Evolutionary conservation across 2,888 invertebrate genomes (phyloP), one percentile per base, ranked within the genome.

Genomic region (Steinernema scapterisci): DNA sequence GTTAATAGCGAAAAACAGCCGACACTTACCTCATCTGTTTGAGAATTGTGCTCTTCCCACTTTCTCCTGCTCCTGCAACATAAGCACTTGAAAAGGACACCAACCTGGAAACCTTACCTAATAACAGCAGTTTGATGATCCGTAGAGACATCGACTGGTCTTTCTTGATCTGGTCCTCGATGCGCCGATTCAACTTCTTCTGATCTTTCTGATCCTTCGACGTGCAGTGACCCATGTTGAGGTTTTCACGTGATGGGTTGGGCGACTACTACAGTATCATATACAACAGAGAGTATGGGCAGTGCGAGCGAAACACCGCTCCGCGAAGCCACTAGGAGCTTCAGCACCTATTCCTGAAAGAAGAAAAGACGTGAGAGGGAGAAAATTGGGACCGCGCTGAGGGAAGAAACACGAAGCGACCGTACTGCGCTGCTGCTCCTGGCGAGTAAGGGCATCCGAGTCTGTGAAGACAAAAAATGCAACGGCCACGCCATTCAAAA

Each of bases 31-130:
- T 96, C 97, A 99, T 97, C 92, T 97, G 97, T 92, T 97, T 97
- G 87, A 97, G 95, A 91, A 97, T 97, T 89, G 97, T 97, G 91
- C 95, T 96, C 91, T 97, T 99, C 88, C 97, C 97, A 87, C 97
- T 97, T 91, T 99, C 97, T 88, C 97, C 97, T 89, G 97, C 97
- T 91, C 97, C 97, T 87, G 31, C 27, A 63, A 27, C 21, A 13
- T 9, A 63, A 16, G 25, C 27, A 25, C 27, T 38, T 38, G 9
- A 38, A 38, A 38, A 38, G 9, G 5, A 9, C 3, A 9, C 3
- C 3, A 38, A 38, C n/a, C n/a, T n/a, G 38, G 21, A 27, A 19
- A 56, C 78, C 78, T 71, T 70, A 87, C 87, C 87, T 46, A 87
- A 81, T 25, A 87, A 79, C 25, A 87, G 78, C 52, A 87, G 77